phyloP scores from a whole-genome alignment of 2,113 vertebrate species.

The Athene noctua region DNA sequence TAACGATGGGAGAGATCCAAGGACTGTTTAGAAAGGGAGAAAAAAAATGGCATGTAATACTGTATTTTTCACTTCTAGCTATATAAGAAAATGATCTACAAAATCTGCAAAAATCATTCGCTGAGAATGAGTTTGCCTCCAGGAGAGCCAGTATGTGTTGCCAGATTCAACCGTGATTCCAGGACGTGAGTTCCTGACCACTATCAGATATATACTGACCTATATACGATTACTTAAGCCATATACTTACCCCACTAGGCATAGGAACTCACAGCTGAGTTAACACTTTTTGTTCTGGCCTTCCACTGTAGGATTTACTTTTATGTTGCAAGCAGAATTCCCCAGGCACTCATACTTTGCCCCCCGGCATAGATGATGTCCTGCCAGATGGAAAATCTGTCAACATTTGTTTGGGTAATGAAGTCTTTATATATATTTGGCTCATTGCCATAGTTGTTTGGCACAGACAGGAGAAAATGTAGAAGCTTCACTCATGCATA shows the following conservation, averaged over 20 bases:
- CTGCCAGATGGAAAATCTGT: constrained; percentile 61
- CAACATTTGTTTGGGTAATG: constrained; percentile 49
- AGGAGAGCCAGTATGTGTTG: neutral
- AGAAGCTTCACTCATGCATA: neutral
- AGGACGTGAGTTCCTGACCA: neutral
- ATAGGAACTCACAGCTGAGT: neutral
- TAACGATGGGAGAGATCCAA: neutral
- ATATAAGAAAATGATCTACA: neutral
- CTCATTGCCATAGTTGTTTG: neutral
- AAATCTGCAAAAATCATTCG: neutral
- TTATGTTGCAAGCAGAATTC: constrained; percentile 20
- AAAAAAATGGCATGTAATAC: neutral
- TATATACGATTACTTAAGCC: neutral
- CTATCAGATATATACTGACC: neutral
- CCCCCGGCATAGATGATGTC: constrained; percentile 46
- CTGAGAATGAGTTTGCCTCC: neutral
- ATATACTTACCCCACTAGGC: neutral
- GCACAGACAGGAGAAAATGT: neutral
- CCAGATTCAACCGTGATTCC: neutral
- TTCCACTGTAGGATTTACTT: neutral
- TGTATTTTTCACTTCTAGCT: neutral
- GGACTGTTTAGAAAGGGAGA: neutral
- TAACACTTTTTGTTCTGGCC: neutral
- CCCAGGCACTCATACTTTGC: neutral
- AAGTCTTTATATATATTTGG: constrained; percentile 45